Base-by-base conservation (phyloP, 2,888 invertebrate genomes). In the Prenolepis imparis region DNA sequence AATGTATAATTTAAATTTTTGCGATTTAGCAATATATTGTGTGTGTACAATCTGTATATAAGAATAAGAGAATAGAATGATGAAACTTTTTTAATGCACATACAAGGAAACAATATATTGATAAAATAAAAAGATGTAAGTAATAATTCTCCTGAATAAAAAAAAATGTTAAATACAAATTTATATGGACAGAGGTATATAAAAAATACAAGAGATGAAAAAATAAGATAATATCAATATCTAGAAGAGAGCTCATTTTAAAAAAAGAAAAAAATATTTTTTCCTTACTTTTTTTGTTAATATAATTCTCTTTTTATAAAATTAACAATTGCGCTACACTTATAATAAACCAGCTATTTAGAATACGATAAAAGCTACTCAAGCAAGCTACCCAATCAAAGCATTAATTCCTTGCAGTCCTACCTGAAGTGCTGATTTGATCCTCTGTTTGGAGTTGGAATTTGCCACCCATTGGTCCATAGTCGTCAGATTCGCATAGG, bases 401-500 rank as follows among this genome's bases (percentile, higher is more conserved):
- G 28, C 72, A 32, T 15, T 70, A 72, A 36, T 72, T 73, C 52
- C 78, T 85, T 70, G 83, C 75, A 39, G 82, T 82, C 88, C 87
- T 92, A 94, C 93, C 94, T 93, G 94, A 85, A 90, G 93, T 90
- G 85, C 92, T 92, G 88, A 96, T 96, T 95, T 97, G 97, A 94
- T 97, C 97, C 93, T 97, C 97, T 1, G 97, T 97, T 94, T 97
- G 97, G 90, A 97, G 95, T 91, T 97, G 96, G 94, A 97, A 96
- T 91, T 96, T 96, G 57, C 96, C 96, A 87, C 96, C 96, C 95
- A 97, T 96, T 75, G 97, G 97, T 84, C 97, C 97, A 93, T 97
- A 96, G 95, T 97, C 97, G 93, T 97, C 97, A 91, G 97, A 96
- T 95, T 97, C 97, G 84, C 97, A 96, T 86, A 98, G 96, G 87